Conservation (phyloP, 1,140 invertebrate species). For the Apis laboriosa region DNA sequence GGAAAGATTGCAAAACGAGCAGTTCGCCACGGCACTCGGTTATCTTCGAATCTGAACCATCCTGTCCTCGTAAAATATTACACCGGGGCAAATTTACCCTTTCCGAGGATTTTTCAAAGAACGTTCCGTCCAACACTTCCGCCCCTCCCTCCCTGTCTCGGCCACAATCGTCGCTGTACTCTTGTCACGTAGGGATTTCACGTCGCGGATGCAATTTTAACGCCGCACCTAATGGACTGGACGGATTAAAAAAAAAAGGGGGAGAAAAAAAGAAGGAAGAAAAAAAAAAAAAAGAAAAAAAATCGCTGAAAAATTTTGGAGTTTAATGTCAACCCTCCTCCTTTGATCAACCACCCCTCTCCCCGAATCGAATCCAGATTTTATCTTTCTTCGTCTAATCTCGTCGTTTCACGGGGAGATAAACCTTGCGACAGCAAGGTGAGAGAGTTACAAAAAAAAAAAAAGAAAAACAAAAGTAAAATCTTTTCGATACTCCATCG, state of each 20-base stretch:
- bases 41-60: slow-evolving; percentile 36
- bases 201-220: background rate
- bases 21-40: slow-evolving; percentile 20
- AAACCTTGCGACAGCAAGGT: no score
- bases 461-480: background rate
- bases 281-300: no score
- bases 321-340: no score
- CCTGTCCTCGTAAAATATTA: slow-evolving; percentile 44
- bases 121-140: background rate
- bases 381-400: no score
- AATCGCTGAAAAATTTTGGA: no score
- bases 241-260: no score
- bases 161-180: background rate
- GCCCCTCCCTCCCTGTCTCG: background rate
- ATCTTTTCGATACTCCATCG: background rate
- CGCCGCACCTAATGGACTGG: background rate
- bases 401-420: no score
- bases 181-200: background rate
- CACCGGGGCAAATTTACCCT: slow-evolving; percentile 32
- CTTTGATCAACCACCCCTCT: no score
- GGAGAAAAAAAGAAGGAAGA: no score
- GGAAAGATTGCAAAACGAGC: slow-evolving; percentile 46
- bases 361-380: no score
- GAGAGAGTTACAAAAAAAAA: background rate
- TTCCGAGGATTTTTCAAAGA: background rate